These are phyloP conservation scores for Dasyornis broadbenti DNA, from an alignment of 2,113 vertebrate genomes.

Conservation along the genomic window DNA sequence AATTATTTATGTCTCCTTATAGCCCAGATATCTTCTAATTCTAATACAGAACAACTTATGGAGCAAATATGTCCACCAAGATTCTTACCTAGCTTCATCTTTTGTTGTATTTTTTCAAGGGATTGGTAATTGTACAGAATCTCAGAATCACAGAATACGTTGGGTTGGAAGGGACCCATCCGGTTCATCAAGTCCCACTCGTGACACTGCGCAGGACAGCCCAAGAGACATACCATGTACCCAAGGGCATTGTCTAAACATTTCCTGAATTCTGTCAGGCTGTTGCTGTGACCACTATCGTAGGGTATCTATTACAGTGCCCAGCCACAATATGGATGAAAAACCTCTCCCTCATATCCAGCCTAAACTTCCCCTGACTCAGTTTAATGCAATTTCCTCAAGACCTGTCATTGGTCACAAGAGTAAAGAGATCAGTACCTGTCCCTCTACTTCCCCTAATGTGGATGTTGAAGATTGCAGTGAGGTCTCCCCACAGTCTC, in stretches of 20 bases:
- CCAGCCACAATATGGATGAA: rapidly evolving
- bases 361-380: not conserved
- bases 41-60: not conserved
- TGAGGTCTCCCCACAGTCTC: not conserved
- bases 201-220: too few relatives aligned
- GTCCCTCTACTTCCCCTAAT: not conserved
- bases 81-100: not conserved
- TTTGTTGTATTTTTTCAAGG: not conserved
- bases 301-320: not conserved
- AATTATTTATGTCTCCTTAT: not conserved
- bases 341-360: not conserved
- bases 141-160: not conserved
- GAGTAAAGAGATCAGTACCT: not conserved
- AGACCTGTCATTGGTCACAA: not conserved
- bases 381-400: not conserved
- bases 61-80: not conserved
- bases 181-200: not conserved
- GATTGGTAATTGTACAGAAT: not conserved
- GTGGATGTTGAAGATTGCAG: not conserved
- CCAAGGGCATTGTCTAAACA: not conserved
- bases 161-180: not conserved
- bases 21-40: not conserved
- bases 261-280: not conserved
- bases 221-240: not conserved
- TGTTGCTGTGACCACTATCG: not conserved